Percentiles rank a stretch among this genome's conserved stretches.
Evolutionary conservation across 2,113 vertebrate genomes (phyloP).

Genomic region (Malurus alboscapulatus): DNA sequence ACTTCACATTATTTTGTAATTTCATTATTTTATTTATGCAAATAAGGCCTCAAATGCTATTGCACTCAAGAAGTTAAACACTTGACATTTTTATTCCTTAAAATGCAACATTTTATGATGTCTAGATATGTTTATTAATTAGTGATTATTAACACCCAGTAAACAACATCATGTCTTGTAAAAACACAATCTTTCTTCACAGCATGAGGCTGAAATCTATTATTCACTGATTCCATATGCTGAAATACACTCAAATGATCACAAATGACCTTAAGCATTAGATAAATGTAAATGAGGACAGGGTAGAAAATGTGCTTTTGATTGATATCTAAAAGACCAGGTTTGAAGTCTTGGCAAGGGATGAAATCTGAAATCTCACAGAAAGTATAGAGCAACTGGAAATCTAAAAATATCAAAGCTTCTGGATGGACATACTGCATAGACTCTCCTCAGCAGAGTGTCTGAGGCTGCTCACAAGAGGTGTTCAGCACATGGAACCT

Average conservation of each 20-base stretch:
- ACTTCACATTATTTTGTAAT: constrained; percentile 26
- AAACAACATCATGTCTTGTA: constrained; percentile 97
- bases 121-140: constrained; percentile 96
- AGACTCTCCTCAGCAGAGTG: background rate
- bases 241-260: constrained; percentile 88
- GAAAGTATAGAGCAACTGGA: background rate
- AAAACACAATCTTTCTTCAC: constrained; percentile 95
- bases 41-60: constrained; percentile 43
- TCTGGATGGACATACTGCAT: background rate
- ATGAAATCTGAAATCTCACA: constrained; percentile 63
- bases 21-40: constrained; percentile 67
- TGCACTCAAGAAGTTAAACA: constrained; percentile 71
- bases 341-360: constrained; percentile 67
- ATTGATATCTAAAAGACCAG: constrained; percentile 82
- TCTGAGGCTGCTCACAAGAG: background rate
- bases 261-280: constrained; percentile 89
- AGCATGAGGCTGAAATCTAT: constrained; percentile 85
- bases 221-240: constrained; percentile 87
- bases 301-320: constrained; percentile 78
- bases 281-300: constrained; percentile 82
- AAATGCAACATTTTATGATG: constrained; percentile 76
- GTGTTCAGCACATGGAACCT: background rate
- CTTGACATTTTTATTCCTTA: constrained; percentile 76
- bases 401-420: background rate
- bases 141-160: constrained; percentile 99